These are phyloP conservation scores for Gerris lacustris DNA, from an alignment of 2,888 invertebrate genomes.

Conservation along the genomic window DNA sequence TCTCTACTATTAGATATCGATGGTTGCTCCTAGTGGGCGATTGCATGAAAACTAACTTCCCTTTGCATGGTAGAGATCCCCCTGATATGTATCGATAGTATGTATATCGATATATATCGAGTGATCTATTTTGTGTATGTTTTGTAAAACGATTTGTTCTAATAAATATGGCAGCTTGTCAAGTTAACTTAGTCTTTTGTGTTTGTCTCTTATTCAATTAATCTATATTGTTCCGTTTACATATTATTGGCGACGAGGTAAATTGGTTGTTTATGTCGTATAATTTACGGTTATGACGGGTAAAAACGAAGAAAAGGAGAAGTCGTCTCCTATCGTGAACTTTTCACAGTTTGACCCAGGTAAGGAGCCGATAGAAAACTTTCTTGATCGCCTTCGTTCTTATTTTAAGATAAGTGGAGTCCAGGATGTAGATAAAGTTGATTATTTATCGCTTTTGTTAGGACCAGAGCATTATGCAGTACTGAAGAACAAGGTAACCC, in stretches of 20 bases:
- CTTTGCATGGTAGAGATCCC: too few relatives aligned
- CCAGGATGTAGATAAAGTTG: neutral
- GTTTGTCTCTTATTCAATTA: too few relatives aligned
- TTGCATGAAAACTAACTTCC: too few relatives aligned
- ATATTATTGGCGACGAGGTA: conserved; percentile 1
- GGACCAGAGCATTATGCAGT: neutral
- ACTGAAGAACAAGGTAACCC: neutral
- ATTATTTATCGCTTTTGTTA: neutral
- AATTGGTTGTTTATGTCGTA: neutral
- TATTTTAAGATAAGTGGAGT: neutral
- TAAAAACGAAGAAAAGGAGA: neutral
- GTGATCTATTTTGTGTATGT: too few relatives aligned
- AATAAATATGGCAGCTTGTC: too few relatives aligned
- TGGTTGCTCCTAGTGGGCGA: too few relatives aligned
- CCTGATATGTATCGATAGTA: too few relatives aligned
- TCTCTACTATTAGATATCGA: too few relatives aligned
- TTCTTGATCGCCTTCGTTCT: neutral
- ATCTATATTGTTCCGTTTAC: neutral
- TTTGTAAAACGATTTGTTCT: too few relatives aligned
- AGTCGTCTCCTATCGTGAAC: neutral
- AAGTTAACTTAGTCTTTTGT: too few relatives aligned
- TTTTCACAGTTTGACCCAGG: neutral
- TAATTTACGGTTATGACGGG: neutral
- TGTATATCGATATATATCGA: too few relatives aligned
- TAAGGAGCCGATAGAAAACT: neutral